Evolutionary conservation across 1,140 invertebrate species (phyloP).

Genomic region (Drosophila melanica): DNA sequence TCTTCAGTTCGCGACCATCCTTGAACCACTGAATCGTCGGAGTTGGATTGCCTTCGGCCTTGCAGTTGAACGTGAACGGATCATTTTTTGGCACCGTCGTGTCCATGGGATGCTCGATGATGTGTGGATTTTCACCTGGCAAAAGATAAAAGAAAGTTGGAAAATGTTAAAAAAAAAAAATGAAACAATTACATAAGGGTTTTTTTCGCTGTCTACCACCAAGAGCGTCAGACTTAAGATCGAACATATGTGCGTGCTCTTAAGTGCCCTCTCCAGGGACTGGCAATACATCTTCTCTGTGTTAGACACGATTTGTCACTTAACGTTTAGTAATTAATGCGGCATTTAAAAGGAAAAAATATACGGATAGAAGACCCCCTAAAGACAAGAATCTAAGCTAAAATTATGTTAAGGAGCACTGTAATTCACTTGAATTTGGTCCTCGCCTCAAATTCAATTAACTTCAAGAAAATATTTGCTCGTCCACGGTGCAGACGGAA

Average conservation of each 20-base stretch:
- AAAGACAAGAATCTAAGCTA: constrained; percentile 40
- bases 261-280: constrained; percentile 40
- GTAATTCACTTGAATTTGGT: constrained; percentile 62
- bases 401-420: constrained; percentile 69
- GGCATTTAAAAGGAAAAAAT: constrained; percentile 49
- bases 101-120: constrained; percentile 90
- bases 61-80: constrained; percentile 88
- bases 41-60: constrained; percentile 87
- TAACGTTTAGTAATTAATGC: constrained; percentile 68
- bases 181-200: no score
- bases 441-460: constrained; percentile 79
- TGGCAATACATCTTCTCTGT: constrained; percentile 28
- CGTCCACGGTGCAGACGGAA: constrained; percentile 60
- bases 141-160: constrained; percentile 19
- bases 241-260: constrained; percentile 13
- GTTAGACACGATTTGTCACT: constrained; percentile 73
- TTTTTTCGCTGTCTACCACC: background rate
- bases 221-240: constrained; percentile 33
- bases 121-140: constrained; percentile 88
- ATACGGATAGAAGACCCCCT: constrained; percentile 17
- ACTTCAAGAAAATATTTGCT: constrained; percentile 82
- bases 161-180: constrained; percentile 10
- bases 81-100: constrained; percentile 89
- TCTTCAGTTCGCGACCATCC: constrained; percentile 86
- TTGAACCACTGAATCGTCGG: constrained; percentile 88